Evolutionary conservation across 2,797 vertebrate species (phyloP).

Genomic region (Jordanella pulchra): DNA sequence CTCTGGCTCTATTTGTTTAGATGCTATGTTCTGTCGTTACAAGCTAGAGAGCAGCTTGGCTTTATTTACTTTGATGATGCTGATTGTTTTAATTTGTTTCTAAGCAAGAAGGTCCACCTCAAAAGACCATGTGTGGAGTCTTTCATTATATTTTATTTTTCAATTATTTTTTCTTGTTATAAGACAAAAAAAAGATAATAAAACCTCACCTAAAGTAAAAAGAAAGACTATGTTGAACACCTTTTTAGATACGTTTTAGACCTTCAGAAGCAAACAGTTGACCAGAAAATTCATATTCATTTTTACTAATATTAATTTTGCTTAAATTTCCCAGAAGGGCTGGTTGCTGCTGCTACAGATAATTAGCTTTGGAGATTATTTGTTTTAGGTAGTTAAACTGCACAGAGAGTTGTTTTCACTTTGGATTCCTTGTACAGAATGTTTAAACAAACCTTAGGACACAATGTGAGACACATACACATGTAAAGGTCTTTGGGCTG

Average conservation of each 20-base stretch:
- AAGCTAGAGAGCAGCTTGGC: too few species aligned
- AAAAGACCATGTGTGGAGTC: too few species aligned
- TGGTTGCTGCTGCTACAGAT: constrained; percentile 5
- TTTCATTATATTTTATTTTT: too few species aligned
- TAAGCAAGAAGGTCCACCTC: too few species aligned
- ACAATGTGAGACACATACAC: background rate
- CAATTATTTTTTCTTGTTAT: too few species aligned
- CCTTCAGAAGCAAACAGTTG: constrained; percentile 5
- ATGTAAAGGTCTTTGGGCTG: background rate
- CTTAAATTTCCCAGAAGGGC: constrained; percentile 11
- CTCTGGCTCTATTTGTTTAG: too few species aligned
- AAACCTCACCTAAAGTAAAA: background rate
- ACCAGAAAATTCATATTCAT: constrained; percentile 16
- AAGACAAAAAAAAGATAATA: too few species aligned
- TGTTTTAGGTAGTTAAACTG: constrained; percentile 1
- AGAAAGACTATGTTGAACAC: background rate
- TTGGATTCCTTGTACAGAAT: background rate
- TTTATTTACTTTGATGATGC: too few species aligned
- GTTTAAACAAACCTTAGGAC: background rate
- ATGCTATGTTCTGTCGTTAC: too few species aligned
- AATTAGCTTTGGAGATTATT: constrained; percentile 12
- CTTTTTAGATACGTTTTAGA: background rate
- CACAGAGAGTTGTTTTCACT: constrained; percentile 6
- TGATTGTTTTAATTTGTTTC: too few species aligned
- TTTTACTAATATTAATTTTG: constrained; percentile 25